Conservation (phyloP, 2,797 vertebrate genomes). For the Phataginus tetradactyla region DNA sequence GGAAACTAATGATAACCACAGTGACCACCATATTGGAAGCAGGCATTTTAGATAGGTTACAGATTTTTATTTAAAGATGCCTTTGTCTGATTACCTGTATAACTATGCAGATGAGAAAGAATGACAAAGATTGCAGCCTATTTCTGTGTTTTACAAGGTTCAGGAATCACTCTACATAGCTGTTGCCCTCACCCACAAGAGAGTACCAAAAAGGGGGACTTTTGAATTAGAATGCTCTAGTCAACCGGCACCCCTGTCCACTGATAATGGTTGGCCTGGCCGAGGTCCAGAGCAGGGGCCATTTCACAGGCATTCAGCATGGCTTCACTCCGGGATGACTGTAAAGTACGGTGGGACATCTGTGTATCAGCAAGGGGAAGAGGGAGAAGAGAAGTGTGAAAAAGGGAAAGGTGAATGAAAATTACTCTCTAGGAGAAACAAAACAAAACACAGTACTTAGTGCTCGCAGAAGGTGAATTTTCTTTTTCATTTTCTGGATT, state of each 20-base stretch:
- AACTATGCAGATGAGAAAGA: conserved; percentile 39
- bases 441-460: conserved; percentile 77
- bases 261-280: conserved; percentile 75
- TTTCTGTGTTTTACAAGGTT: conserved; percentile 46
- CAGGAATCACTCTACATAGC: conserved; percentile 64
- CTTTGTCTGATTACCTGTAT: conserved; percentile 40
- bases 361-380: conserved; percentile 44
- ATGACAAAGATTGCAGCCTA: background rate
- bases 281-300: conserved; percentile 69
- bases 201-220: conserved; percentile 59
- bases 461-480: conserved; percentile 85
- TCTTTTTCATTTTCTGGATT: conserved; percentile 86
- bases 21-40: background rate
- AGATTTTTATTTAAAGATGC: background rate
- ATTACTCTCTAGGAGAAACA: conserved; percentile 76
- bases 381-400: background rate
- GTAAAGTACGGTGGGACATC: conserved; percentile 41
- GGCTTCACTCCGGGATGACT: conserved; percentile 68
- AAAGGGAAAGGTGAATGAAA: conserved; percentile 64
- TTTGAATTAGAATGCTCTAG: conserved; percentile 72
- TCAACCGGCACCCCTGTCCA: conserved; percentile 66
- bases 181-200: conserved; percentile 44
- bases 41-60: background rate
- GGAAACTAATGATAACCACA: background rate
- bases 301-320: conserved; percentile 66